Base-by-base conservation (phyloP, 2,888 invertebrate genomes). In the Luffia ferchaultella region DNA sequence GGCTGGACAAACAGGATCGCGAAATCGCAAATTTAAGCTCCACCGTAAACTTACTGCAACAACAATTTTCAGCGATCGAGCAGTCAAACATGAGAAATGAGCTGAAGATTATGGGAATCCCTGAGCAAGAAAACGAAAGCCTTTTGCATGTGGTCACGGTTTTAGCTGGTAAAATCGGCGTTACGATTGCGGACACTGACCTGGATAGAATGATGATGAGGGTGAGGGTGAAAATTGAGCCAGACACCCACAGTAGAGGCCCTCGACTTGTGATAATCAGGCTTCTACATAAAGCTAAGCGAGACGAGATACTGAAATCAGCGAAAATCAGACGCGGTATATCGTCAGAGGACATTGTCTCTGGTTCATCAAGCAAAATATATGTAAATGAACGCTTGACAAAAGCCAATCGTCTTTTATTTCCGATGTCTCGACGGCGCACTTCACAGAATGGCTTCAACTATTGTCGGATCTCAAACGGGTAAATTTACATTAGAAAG, bases 371-470 rank as follows among this genome's bases (percentile, higher is more conserved):
- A 7, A 7, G 19, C 12, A 52, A 18, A 2, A 43, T 58, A 0
- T 58, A 48, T 42, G 41, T 50, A 20, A 59, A 58, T 17, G 57
- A 60, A 50, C 43, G 58, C 1, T 54, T 59, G 2, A 55, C 57
- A 1, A 53, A 50, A 17, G 54, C 53, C 20, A 57, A 57, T 20
- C 49, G 57, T 9, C n/a, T 47, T 20, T 52, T 57, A 51, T 59
- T 59, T 59, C 58, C 55, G 1, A 53, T 53, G 7, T 19, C 57
- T 7, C 51, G 54, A 46, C 18, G 15, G 2, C 44, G 51, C 2
- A 12, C 57, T 7, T 51, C 50, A 2, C 41, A 53, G 1, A 12
- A 49, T 5, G 53, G 52, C 2, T 56, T 51, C 20, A 45, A 47
- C 1, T 56, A 44, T 20, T 55, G 56, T 44, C 58, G 59, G 58